Percentiles rank a stretch among this genome's conserved stretches.
Evolutionary conservation across 2,888 invertebrate species (phyloP).

Genomic region (Stenotaenia linearis): DNA sequence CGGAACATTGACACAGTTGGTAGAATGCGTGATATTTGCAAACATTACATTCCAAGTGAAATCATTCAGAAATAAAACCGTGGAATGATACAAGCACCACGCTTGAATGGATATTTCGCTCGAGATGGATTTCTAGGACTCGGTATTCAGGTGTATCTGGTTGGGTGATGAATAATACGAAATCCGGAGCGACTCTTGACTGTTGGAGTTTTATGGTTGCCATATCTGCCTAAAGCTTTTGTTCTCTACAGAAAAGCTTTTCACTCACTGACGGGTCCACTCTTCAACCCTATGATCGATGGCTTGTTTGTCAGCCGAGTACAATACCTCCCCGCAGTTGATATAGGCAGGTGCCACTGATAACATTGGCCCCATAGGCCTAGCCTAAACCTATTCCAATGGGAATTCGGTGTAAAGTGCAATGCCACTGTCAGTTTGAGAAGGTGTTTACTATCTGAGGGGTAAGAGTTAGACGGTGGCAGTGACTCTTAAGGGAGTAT

Average conservation of each 20-base stretch:
- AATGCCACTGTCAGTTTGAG: slow-evolving; percentile 13
- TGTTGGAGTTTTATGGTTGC: not conserved
- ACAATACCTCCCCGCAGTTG: not conserved
- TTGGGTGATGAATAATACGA: not conserved
- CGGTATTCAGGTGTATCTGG: not conserved
- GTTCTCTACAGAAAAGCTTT: slow-evolving; percentile 8
- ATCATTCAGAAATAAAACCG: not conserved
- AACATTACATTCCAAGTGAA: not conserved
- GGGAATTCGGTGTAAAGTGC: slow-evolving; percentile 16
- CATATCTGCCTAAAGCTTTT: slow-evolving; percentile 18
- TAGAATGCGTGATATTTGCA: not conserved
- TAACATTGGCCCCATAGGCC: not conserved
- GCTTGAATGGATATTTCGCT: not conserved
- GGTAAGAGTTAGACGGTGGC: not conserved
- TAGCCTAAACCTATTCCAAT: not conserved
- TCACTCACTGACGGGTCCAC: slow-evolving; percentile 1
- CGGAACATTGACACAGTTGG: not conserved
- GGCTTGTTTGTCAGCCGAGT: slow-evolving; percentile 11
- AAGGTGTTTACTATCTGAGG: slow-evolving; percentile 4
- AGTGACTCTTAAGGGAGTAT: slow-evolving; percentile 6
- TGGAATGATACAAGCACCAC: not conserved
- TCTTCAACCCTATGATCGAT: slow-evolving; percentile 13
- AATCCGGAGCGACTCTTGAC: not conserved
- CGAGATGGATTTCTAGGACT: not conserved
- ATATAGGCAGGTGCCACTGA: slow-evolving; percentile 24